Evolutionary conservation across 2,888 invertebrate genomes (phyloP).

Genomic region (Microdon myrmicae): DNA sequence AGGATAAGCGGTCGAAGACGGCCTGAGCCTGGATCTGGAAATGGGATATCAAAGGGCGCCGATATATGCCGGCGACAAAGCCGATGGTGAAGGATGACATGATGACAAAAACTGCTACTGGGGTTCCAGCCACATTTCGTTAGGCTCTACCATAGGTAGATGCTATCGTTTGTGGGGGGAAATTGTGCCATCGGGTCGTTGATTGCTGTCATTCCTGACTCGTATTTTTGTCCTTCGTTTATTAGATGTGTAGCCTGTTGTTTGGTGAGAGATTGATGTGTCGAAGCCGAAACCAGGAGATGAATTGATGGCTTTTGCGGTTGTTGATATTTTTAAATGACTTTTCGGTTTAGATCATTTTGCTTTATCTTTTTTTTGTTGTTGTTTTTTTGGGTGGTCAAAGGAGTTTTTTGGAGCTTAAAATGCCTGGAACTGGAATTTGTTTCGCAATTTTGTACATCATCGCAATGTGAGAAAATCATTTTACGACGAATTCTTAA

Average conservation of each 20-base stretch:
- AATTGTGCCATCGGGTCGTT: slow-evolving; percentile 18
- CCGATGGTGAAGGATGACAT: slow-evolving; percentile 27
- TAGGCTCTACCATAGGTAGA: slow-evolving; percentile 17
- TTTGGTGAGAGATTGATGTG: slow-evolving; percentile 21
- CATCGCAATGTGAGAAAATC: too few relatives aligned
- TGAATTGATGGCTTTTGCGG: slow-evolving; percentile 29
- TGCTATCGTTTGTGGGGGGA: slow-evolving; percentile 16
- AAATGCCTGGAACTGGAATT: slow-evolving; percentile 1
- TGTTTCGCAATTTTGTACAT: not conserved
- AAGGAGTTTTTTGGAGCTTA: not conserved
- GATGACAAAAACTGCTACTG: slow-evolving; percentile 44
- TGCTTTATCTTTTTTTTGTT: too few relatives aligned
- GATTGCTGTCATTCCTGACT: slow-evolving; percentile 22
- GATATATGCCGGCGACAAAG: slow-evolving; percentile 5
- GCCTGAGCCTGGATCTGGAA: slow-evolving; percentile 30
- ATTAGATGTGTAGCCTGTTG: too few relatives aligned
- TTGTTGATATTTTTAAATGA: slow-evolving; percentile 14
- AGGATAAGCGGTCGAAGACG: slow-evolving; percentile 34
- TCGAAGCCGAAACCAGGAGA: slow-evolving; percentile 11
- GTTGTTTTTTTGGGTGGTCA: too few relatives aligned
- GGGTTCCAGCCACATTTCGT: slow-evolving; percentile 30
- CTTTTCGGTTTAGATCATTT: not conserved
- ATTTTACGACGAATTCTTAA: too few relatives aligned
- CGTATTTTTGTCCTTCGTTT: slow-evolving; percentile 1
- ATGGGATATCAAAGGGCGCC: slow-evolving; percentile 40